Evolutionary conservation across 2,797 vertebrate genomes (phyloP).

Genomic region (Eidolon dupreanum): DNA sequence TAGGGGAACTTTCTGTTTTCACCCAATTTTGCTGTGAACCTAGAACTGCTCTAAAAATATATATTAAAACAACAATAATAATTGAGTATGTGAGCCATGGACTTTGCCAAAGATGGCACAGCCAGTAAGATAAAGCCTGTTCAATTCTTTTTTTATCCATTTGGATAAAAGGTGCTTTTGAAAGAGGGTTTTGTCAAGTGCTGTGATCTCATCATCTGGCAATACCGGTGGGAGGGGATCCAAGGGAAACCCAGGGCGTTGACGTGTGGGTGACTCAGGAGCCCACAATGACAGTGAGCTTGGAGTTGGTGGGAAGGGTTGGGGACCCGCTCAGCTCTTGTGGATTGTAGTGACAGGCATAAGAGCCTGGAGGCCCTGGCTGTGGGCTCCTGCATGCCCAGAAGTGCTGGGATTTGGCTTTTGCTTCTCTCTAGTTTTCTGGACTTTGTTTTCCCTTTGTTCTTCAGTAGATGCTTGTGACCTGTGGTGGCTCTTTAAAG

Average conservation of each 20-base stretch:
- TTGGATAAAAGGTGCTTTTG: constrained; percentile 63
- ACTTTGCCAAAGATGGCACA: not conserved
- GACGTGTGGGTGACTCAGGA: constrained; percentile 73
- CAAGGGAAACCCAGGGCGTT: constrained; percentile 72
- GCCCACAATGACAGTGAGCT: not conserved
- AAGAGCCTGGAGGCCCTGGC: not conserved
- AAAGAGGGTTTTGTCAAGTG: constrained; percentile 62
- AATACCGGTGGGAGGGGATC: constrained; percentile 53
- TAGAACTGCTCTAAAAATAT: constrained; percentile 11
- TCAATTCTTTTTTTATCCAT: constrained; percentile 23
- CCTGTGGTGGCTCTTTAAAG: not conserved
- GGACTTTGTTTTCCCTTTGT: not conserved
- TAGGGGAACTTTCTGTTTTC: not conserved
- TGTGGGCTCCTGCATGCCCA: not conserved
- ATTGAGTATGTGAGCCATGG: not conserved
- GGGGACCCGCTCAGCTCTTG: not conserved
- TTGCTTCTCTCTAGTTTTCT: not conserved
- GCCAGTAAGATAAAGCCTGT: constrained; percentile 24
- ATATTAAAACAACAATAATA: not conserved
- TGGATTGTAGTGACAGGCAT: not conserved
- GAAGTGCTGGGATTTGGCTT: not conserved
- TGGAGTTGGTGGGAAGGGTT: not conserved
- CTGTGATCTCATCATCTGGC: constrained; percentile 77
- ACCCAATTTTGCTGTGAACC: not conserved
- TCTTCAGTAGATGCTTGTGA: not conserved